These are phyloP conservation scores for Ctenodactylus gundi DNA, from an alignment of 2,113 vertebrate genomes.

Conservation along the genomic window DNA sequence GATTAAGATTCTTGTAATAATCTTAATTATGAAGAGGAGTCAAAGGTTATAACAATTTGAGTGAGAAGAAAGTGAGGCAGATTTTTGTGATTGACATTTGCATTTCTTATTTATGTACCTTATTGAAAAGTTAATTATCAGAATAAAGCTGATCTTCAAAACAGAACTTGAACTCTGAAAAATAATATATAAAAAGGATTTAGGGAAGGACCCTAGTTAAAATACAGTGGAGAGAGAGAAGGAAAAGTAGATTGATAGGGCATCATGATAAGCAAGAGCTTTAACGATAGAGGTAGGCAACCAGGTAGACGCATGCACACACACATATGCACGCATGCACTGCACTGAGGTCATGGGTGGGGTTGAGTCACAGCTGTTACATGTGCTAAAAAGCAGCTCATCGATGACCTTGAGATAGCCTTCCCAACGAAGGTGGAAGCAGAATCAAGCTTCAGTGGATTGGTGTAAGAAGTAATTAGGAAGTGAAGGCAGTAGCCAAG, in stretches of 20 bases:
- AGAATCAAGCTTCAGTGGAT: slow-evolving; percentile 41
- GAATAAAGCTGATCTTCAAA: not conserved
- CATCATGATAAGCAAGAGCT: not conserved
- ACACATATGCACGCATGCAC: no score
- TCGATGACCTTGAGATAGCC: slow-evolving; percentile 7
- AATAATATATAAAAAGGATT: not conserved
- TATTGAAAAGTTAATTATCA: slow-evolving; percentile 33
- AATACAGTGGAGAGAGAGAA: not conserved
- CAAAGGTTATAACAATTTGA: not conserved
- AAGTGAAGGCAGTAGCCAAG: slow-evolving; percentile 9
- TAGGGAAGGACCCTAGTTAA: slow-evolving; percentile 1
- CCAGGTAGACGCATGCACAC: not conserved
- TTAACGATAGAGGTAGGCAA: not conserved
- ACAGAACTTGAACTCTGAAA: slow-evolving; percentile 45
- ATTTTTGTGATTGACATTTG: not conserved
- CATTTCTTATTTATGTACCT: slow-evolving; percentile 10
- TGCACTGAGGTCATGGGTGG: not conserved
- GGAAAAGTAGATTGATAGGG: not conserved
- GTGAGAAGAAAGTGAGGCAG: slow-evolving; percentile 20
- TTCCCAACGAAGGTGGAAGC: not conserved
- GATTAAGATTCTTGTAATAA: not conserved
- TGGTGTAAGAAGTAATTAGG: slow-evolving; percentile 9
- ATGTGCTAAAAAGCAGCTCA: slow-evolving; percentile 22
- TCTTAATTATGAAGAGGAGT: not conserved
- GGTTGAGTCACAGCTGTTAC: not conserved